Base-by-base conservation (phyloP, 2,888 invertebrate species). In the Mimumesa dahlbomi region DNA sequence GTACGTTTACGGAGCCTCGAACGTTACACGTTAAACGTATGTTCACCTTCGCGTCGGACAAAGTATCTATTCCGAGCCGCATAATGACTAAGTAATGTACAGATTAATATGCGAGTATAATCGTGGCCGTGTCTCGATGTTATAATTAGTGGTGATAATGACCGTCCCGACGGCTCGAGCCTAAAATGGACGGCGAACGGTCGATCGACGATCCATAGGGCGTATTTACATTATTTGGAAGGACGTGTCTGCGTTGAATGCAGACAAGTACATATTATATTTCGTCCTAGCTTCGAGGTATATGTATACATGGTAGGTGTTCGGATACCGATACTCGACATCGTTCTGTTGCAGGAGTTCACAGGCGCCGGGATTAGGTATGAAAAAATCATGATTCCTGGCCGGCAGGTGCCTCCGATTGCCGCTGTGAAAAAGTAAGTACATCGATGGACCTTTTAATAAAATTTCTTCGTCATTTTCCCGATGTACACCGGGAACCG, bases 301-400 rank as follows among this genome's bases (percentile, higher is more conserved):
- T 43, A 13, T n/a, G n/a, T n/a, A n/a, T n/a, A n/a, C n/a, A n/a
- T n/a, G n/a, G n/a, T n/a, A 22, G 16, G 19, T 13, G 34, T 22
- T 6, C 7, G 16, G 34, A 50, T 62, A 19, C 52, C 57, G 38
- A 75, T 61, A n/a, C 11, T 18, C 3, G 68, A 52, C 61, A 52
- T 53, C 25, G 77, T 75, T 85, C 73, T 84, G 73, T 89, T 89
- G 36, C 84, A 91, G 91, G 90, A 90, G 29, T 90, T 92, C 73
- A 79, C 77, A 6, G 73, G 82, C 7, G 85, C 83, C 42, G 91
- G 90, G 4, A 75, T 92, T 6, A 79, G 82, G 25, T 90, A 92
- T 84, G 84, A 87, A 69, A 93, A 93, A 85, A 90, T 93, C 40
- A 89, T 88, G 77, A 90, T 92, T 31, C 90, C 90, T 19, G 92